phyloP scores from a whole-genome alignment of 2,797 vertebrate species.

The Triplophysa yarkandensis region DNA sequence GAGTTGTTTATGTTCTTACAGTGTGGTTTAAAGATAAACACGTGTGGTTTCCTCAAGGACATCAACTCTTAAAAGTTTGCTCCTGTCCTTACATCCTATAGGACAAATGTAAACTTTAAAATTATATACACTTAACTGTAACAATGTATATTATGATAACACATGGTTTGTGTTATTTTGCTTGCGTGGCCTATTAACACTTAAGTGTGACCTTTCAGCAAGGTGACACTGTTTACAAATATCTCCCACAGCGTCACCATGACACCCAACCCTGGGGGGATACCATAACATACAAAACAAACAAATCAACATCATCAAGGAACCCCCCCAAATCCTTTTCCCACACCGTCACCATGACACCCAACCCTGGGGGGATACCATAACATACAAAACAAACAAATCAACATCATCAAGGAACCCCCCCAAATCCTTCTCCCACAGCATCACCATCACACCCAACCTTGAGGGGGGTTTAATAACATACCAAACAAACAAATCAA shows the following conservation, averaged over 20 bases:
- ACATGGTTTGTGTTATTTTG: neutral
- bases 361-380: neutral
- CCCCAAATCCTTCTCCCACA: too few species aligned
- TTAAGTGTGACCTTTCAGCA: neutral
- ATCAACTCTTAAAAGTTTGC: conserved; percentile 2
- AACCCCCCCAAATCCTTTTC: too few species aligned
- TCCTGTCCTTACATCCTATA: neutral
- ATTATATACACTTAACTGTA: neutral
- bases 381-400: neutral
- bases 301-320: neutral
- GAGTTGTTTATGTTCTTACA: neutral
- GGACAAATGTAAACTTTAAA: neutral
- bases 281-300: neutral
- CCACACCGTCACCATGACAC: neutral
- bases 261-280: neutral
- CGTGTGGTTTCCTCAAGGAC: conserved; percentile 38
- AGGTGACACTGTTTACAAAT: conserved; percentile 9
- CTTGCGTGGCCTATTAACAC: neutral
- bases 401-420: neutral
- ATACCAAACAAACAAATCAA: neutral
- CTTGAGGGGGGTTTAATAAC: neutral
- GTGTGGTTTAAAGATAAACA: neutral
- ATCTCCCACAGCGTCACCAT: neutral
- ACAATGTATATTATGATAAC: neutral
- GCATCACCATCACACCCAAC: neutral